Base-by-base conservation (phyloP, 2,888 invertebrate species). In the Scotopteryx bipunctaria region DNA sequence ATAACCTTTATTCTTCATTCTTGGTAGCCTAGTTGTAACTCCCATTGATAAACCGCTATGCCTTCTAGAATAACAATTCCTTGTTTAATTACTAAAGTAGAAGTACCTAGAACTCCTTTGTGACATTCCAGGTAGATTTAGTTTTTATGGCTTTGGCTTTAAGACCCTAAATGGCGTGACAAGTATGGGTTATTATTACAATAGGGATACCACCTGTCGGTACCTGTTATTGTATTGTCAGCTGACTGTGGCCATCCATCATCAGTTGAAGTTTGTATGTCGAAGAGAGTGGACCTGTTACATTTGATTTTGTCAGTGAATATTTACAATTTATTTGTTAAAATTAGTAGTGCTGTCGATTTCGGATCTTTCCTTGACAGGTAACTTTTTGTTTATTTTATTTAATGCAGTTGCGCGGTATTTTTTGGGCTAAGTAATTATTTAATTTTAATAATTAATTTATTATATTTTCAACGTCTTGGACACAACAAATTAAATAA, bases 201-300 rank as follows among this genome's bases (percentile, higher is more conserved):
- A 62, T 60, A 45, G 48, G 55, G 45, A 41, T 19, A 40, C 42
- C 62, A 62, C 59, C 62, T 62, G 62, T 52, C 31, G 8, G 5
- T 53, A 47, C 49, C 55, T 55, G 55, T 53, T 42, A 49, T 37
- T 42, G 48, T 41, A 42, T 52, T 49, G 43, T 61, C 55, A 51
- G 51, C 55, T 59, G 59, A 35, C 27, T 38, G 17, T 33, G 42
- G 25, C 42, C 47, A 47, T 42, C 21, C 21, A 44, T 19, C 47
- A 35, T 59, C 51, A 57, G 59, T 61, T 40, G 37, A 9, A 29
- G 36, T 51, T 57, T 41, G 57, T 37, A 48, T 45, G 48, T 55
- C 8, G 37, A 44, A 36, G 29, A 27, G 53, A 32, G 33, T 46
- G 37, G 53, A 61, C 57, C 36, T 46, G 29, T 49, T 29, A 14